A percentile compares a stretch with the other conserved stretches of the same genome.
phyloP scores from a whole-genome alignment of 2,888 invertebrate species.

The Cyaniris semiargus region DNA sequence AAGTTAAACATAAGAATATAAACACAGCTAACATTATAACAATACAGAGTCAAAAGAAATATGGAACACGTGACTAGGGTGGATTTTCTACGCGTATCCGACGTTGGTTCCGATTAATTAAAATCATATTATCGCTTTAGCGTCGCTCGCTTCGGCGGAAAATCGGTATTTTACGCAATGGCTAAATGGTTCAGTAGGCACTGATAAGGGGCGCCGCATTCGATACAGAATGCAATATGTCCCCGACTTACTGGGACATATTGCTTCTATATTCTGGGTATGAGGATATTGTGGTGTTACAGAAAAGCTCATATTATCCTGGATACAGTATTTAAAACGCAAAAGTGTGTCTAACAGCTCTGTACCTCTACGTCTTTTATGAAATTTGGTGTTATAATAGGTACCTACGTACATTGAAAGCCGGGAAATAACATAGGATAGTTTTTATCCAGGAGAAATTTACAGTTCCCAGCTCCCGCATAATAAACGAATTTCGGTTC shows the following conservation, averaged over 20 bases:
- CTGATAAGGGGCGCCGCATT: not conserved
- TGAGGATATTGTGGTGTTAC: not conserved
- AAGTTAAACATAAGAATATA: not conserved
- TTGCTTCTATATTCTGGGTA: not conserved
- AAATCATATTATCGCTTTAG: slow-evolving; percentile 63
- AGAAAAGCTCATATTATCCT: no score
- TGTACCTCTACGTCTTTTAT: no score
- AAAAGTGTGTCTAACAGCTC: no score
- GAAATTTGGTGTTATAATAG: no score
- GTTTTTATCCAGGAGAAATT: no score
- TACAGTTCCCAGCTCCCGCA: no score
- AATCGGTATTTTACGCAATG: slow-evolving; percentile 32
- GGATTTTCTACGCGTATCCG: slow-evolving; percentile 45
- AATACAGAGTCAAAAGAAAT: slow-evolving; percentile 6
- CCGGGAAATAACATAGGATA: no score
- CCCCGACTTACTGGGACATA: not conserved
- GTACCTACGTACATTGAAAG: no score
- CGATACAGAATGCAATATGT: slow-evolving; percentile 29
- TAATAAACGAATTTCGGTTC: no score
- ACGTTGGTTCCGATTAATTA: slow-evolving; percentile 68
- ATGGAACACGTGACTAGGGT: slow-evolving; percentile 22
- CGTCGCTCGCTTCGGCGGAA: slow-evolving; percentile 40
- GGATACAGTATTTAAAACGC: no score
- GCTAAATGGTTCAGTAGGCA: slow-evolving; percentile 13
- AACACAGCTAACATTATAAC: not conserved